Base-by-base conservation (phyloP, 2,797 vertebrate species). In the Chrysocyon brachyurus region DNA sequence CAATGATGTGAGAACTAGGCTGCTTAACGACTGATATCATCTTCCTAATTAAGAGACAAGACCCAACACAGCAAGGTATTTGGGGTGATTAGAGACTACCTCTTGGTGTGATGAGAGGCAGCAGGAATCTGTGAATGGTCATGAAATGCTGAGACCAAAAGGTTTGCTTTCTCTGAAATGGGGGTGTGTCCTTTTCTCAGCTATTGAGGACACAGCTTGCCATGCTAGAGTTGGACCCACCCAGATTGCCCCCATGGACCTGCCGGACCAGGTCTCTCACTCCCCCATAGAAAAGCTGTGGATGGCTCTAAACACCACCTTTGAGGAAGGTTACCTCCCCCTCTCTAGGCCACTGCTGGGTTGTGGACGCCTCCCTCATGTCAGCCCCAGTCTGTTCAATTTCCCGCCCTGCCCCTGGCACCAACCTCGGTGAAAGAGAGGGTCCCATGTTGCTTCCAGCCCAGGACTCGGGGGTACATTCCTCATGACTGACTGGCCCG, bases 361-460 rank as follows among this genome's bases (percentile, higher is more conserved):
- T 8, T 4, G 4, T 6, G 46, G 52, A 66, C 8, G 26, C 63
- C 16, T 8, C 21, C 64, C 36, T 94, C 56, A 15, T 19, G 46
- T 22, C 31, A 73, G 4, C 24, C 52, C 63, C 57, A 33, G 22
- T 40, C 40, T 33, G 11, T 21, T 56, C 15, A 1, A 4, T n/a
- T 61, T 46, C 36, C 89, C 2, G 2, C 24, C 21, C 46, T 68
- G 63, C 73, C 87, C 78, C 57, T 91, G 75, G 73, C 54, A 98
- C 98, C 77, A 61, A 99, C 99, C 99, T 98, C 98, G 96, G 93
- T 98, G 99, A 96, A 98, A 98, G 11, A 98, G 97, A 91, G 83
- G 97, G 97, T 98, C 98, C 95, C 95, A 98, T 61, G 22, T 86
- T 24, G 93, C 94, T 78, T 97, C 99, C 92, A 97, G 95, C 92